phyloP scores from a whole-genome alignment of 2,113 vertebrate species.

The Sigmodon hispidus region DNA sequence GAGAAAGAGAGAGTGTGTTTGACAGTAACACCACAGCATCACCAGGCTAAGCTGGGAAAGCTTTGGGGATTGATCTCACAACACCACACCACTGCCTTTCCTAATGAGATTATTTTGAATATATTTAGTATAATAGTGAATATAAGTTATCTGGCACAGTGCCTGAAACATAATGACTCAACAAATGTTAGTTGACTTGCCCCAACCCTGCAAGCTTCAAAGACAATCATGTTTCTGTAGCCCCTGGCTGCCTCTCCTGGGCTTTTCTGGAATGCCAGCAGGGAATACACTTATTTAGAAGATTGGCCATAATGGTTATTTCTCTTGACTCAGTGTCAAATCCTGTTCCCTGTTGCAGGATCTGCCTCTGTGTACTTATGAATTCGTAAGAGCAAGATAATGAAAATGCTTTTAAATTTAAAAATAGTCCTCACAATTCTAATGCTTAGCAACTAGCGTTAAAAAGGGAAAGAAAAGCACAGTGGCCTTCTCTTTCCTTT shows the following conservation, averaged over 20 bases:
- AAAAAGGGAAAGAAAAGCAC: conserved; percentile 50
- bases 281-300: neutral
- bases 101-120: neutral
- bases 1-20: neutral
- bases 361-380: conserved; percentile 24
- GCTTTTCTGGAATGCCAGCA: conserved; percentile 4
- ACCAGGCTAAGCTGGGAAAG: neutral
- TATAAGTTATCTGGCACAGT: neutral
- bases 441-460: conserved; percentile 77
- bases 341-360: conserved; percentile 34
- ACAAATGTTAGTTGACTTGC: neutral
- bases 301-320: conserved; percentile 7
- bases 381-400: conserved; percentile 66
- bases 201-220: neutral
- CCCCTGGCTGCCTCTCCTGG: neutral
- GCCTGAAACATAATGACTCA: neutral
- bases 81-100: neutral
- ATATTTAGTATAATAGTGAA: neutral
- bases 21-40: neutral
- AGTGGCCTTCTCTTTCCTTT: conserved; percentile 36
- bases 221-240: neutral
- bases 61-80: neutral
- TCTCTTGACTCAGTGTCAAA: conserved; percentile 29
- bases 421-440: conserved; percentile 77
- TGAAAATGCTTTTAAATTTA: conserved; percentile 77